These are phyloP conservation scores for Aspidiotus destructor DNA, from an alignment of 2,888 invertebrate genomes.

Conservation along the genomic window DNA sequence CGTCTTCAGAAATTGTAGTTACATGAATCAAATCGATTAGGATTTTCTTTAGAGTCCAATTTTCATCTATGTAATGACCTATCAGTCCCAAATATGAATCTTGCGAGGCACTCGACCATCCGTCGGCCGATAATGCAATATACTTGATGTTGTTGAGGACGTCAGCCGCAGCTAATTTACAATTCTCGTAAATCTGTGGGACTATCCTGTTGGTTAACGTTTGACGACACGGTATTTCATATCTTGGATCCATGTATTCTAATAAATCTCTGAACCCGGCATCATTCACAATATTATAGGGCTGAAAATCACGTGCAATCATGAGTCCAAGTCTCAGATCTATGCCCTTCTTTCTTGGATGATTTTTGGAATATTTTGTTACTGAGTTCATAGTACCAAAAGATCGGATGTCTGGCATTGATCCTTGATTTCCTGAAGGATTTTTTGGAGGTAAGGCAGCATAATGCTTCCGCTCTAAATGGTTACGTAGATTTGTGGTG, in stretches of 20 bases:
- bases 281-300: slow-evolving; percentile 5
- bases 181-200: background rate
- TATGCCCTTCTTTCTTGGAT: background rate
- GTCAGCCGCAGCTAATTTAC: too few relatives aligned
- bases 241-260: background rate
- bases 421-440: too few relatives aligned
- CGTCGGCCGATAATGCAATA: background rate
- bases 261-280: background rate
- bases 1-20: background rate
- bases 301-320: slow-evolving; percentile 3
- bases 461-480: too few relatives aligned
- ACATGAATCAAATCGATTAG: background rate
- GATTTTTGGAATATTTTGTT: background rate
- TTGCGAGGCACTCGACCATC: background rate
- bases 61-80: background rate
- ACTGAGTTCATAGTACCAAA: too few relatives aligned
- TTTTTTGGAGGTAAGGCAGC: too few relatives aligned
- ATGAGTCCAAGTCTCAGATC: background rate
- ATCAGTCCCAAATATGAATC: background rate
- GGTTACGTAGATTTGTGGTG: too few relatives aligned
- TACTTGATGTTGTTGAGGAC: background rate
- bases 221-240: background rate
- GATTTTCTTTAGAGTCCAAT: background rate
- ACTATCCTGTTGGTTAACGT: background rate
- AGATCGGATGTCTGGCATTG: too few relatives aligned